Evolutionary conservation across 2,888 invertebrate genomes (phyloP), one percentile per base, ranked within the genome.

Genomic region (Leptura quadrifasciata): DNA sequence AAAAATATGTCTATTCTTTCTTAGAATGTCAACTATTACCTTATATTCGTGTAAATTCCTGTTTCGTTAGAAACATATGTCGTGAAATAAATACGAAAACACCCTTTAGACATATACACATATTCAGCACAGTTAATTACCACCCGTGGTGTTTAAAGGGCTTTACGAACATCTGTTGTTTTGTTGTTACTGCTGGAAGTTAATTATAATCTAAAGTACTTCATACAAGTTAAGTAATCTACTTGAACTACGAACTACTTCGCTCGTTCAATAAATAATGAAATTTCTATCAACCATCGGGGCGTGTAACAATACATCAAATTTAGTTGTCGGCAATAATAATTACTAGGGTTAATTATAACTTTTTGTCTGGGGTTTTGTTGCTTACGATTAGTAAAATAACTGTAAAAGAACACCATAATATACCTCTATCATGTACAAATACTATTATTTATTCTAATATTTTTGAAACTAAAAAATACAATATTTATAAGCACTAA

Each of bases 201-300:
- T 58, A 58, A 58, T 58, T 58, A 58, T 58, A 58, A 58, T 21
- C 58, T 58, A 58, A 58, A 58, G 58, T 58, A 58, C 58, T n/a
- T 58, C 58, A 27, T 24, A 58, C 58, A 21, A 58, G 24, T 58
- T 58, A 15, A 58, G 58, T 15, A 58, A 27, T 27, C 21, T 21
- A 21, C 58, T 24, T 10, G n/a, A 58, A 27, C 57, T 20, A 27
- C n/a, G n/a, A 58, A 58, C 21, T 58, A 20, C 21, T 21, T 21
- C 20, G 47, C n/a, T n/a, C 47, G n/a, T 47, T 47, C 47, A 47
- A 47, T 47, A 47, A 47, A 47, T 47, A 47, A 47, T 47, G 17
- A n/a, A 47, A 47, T 47, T 47, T 47, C 47, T 47, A 47, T 47
- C 5, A 47, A 15, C 47, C 47, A n/a, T 47, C 15, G 47, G 47